phyloP scores from a whole-genome alignment of 2,113 vertebrate species.

The Syrmaticus mikado region DNA sequence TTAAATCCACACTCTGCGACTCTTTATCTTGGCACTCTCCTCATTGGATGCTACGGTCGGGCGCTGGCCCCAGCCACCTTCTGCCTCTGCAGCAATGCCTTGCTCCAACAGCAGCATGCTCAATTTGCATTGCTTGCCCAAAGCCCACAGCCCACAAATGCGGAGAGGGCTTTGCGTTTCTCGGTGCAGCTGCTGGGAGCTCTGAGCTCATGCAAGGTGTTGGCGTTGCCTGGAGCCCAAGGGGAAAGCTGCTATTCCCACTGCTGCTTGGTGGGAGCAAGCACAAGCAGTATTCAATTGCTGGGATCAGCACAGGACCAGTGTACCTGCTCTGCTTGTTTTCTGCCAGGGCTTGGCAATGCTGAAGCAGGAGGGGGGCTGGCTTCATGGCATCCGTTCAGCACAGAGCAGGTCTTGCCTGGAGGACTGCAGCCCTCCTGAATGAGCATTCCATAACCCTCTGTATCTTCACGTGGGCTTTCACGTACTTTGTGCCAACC shows the following conservation, averaged over 20 bases:
- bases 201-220: neutral
- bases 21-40: slow-evolving; percentile 39
- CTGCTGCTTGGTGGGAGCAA: neutral
- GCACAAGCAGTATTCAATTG: neutral
- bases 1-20: slow-evolving; percentile 55
- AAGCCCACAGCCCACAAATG: neutral
- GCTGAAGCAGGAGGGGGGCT: neutral
- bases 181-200: neutral
- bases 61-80: neutral
- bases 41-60: neutral
- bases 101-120: rapidly evolving
- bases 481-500: rapidly evolving
- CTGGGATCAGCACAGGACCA: neutral
- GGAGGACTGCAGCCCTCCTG: neutral
- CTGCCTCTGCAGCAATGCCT: neutral
- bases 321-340: neutral
- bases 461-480: too few relatives aligned
- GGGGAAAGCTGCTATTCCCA: neutral
- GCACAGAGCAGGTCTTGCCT: rapidly evolving
- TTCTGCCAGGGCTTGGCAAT: neutral
- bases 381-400: neutral
- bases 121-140: rapidly evolving
- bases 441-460: rapidly evolving
- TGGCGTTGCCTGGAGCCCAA: neutral
- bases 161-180: neutral